These are phyloP conservation scores for Crematogaster levior DNA, from an alignment of 2,888 invertebrate species.

Conservation along the genomic window DNA sequence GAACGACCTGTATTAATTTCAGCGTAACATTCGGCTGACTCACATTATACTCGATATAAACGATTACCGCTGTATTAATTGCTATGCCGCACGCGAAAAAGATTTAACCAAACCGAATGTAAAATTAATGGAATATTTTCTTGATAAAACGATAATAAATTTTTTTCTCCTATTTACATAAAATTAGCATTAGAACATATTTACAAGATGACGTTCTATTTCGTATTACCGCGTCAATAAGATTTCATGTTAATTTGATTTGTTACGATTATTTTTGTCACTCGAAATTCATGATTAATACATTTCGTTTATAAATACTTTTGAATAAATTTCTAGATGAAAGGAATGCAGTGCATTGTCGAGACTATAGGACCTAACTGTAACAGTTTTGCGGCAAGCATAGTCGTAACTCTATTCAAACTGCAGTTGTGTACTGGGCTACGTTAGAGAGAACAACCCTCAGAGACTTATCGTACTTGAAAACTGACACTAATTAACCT, in stretches of 20 bases:
- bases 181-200: conserved; percentile 66
- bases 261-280: conserved; percentile 55
- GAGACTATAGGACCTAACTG: conserved; percentile 60
- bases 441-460: conserved; percentile 61
- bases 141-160: conserved; percentile 63
- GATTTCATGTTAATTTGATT: conserved; percentile 68
- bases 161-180: conserved; percentile 54
- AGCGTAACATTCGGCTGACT: conserved; percentile 60
- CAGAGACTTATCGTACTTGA: conserved; percentile 75
- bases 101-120: conserved; percentile 52
- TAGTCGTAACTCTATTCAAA: conserved; percentile 73
- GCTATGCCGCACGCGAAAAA: conserved; percentile 66
- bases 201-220: conserved; percentile 63
- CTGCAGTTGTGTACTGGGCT: conserved; percentile 65
- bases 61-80: conserved; percentile 68
- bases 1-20: conserved; percentile 67
- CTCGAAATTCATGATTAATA: not conserved
- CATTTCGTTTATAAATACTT: not conserved
- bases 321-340: conserved; percentile 29
- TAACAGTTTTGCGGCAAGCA: conserved; percentile 70
- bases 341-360: conserved; percentile 64
- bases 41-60: conserved; percentile 64
- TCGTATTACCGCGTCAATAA: conserved; percentile 64
- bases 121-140: conserved; percentile 66
- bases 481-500: conserved; percentile 75